phyloP scores from a whole-genome alignment of 1,140 invertebrate genomes.

The Danaus plexippus region DNA sequence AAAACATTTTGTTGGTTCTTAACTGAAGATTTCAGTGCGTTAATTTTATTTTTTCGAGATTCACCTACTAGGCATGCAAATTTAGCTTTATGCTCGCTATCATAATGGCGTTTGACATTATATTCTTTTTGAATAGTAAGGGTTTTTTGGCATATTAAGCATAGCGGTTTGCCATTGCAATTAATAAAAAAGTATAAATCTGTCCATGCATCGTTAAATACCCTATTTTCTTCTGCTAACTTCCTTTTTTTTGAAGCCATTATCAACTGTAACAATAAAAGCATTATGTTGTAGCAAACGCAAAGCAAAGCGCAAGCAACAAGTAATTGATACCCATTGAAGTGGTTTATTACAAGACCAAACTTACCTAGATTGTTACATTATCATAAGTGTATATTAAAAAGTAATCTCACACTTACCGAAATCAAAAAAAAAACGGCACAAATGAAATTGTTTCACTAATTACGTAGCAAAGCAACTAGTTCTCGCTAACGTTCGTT shows the following conservation, averaged over 20 bases:
- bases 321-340: conserved; percentile 10
- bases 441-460: too few relatives aligned
- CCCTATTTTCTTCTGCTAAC: conserved; percentile 26
- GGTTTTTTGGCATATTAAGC: conserved; percentile 37
- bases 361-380: too few relatives aligned
- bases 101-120: conserved; percentile 27
- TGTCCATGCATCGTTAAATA: conserved; percentile 32
- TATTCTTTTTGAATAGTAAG: conserved; percentile 39
- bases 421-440: too few relatives aligned
- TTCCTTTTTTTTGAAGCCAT: conserved; percentile 23
- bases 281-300: conserved; percentile 10
- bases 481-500: too few relatives aligned
- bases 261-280: conserved; percentile 17
- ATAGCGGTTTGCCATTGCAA: conserved; percentile 24
- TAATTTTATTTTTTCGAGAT: conserved; percentile 6
- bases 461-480: too few relatives aligned
- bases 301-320: conserved; percentile 4
- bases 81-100: conserved; percentile 25
- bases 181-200: conserved; percentile 28
- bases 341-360: too few relatives aligned
- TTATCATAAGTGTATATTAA: too few relatives aligned
- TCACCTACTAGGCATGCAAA: conserved; percentile 26
- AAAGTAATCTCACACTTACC: too few relatives aligned
- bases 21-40: conserved; percentile 21
- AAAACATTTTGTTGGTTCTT: conserved; percentile 28